Base-by-base conservation (phyloP, 2,888 invertebrate species). In the Eupsilia transversa region DNA sequence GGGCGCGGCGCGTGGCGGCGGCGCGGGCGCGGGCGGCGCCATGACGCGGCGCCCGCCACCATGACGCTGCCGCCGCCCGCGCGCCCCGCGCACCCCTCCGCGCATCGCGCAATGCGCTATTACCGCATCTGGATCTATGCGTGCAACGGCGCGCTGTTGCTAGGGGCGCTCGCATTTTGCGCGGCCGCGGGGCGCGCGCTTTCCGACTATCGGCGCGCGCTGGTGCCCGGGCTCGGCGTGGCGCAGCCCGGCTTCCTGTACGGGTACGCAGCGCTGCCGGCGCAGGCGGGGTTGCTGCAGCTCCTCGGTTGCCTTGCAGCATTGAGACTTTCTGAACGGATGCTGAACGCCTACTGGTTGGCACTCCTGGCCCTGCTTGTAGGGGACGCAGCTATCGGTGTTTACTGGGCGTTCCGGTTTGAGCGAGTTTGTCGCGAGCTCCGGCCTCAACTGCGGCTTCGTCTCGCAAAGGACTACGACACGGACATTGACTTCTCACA, bases 111-210 rank as follows among this genome's bases (percentile, higher is more conserved):
- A 93, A 97, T 97, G 95, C 96, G 98, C 97, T 98, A 98, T 97
- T 98, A 98, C 96, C 98, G 98, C 96, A 97, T 98, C 95, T 98
- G 98, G 98, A 98, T 98, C 94, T 98, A 98, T 97, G 98, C 98
- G 94, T 98, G 98, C 97, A 98, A 98, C 97, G 97, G 98, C 95
- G 98, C 98, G 91, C 97, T 98, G 94, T 97, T 98, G 94, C 97
- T 98, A 90, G 98, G 98, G 93, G 98, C 98, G 92, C 96, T 98
- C 87, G 98, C 98, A 79, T 98, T 98, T 94, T 97, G 97, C 91
- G 97, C 97, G 86, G 98, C 98, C 87, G 98, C 98, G 86, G 97
- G 97, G 72, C 97, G 97, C 90, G 97, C 97, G 65, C 97, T 98
- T 74, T 97, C 97, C 78, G 98, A 98, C 94, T 98, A 98, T 90